Evolutionary conservation across 2,888 invertebrate genomes (phyloP), one percentile per base, ranked within the genome.

Genomic region (Blastobasis adustella): DNA sequence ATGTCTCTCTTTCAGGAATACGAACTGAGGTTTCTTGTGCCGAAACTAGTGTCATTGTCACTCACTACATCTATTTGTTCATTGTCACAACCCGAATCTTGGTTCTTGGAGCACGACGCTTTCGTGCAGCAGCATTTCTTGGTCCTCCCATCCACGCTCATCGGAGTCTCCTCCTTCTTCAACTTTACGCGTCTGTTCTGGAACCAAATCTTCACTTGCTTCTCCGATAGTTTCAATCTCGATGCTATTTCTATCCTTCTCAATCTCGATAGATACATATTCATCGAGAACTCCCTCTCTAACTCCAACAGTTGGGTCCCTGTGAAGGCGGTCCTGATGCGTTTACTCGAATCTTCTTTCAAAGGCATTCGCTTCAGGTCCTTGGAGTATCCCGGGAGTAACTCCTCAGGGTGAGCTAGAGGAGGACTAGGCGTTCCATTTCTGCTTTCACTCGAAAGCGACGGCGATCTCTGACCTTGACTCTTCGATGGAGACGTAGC

Each of bases 181-280:
- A 96, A 92, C 76, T 98, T 98, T 0, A 98, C 98, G 3, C 97
- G 90, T 5, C 97, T 91, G 78, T 98, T 98, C 76, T 98, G 96
- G 81, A 98, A 98, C 98, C 97, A 96, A 61, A 96, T 96, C 78
- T 96, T 98, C 58, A 98, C 97, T 86, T 98, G 98, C 71, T 98
- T 98, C 79, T 98, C 98, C 0, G 96, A 96, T 0, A 98, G 82
- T 49, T 95, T 92, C 55, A 98, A 80, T 59, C 94, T 93, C 38
- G 96, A 96, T 4, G 98, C 98, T 51, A 98, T 98, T 81, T 98
- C 97, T 60, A 98, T 98, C 53, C 98, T 90, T 49, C 98, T 90
- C 60, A 98, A 79, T 45, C 98, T 90, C 0, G 97, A 96, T 41
- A 98, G 83, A 71, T 98, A 98, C 93, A 96, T 97, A 73, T 97